Base-by-base conservation (phyloP, 2,888 invertebrate genomes). In the Arctia plantaginis region DNA sequence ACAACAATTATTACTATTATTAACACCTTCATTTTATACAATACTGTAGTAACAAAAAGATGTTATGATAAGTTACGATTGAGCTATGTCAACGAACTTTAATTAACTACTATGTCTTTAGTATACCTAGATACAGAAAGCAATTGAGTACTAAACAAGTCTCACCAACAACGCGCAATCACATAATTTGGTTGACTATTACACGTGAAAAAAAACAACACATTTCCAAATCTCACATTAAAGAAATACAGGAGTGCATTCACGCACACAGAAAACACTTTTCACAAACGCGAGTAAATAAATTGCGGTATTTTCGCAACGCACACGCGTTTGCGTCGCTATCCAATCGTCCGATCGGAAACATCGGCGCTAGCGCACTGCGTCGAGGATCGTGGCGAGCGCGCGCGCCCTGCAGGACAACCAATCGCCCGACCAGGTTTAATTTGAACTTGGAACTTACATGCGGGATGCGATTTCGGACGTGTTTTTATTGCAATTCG, bases 281-380 rank as follows among this genome's bases (percentile, higher is more conserved):
- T 82, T 81, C 78, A 80, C 78, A 79, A 77, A 78, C 82, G 77
- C 81, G 82, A 77, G 75, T 74, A 74, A 78, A 80, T 80, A 81
- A 74, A 82, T 86, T 85, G 89, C 90, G 86, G 82, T 88, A 86
- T 87, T 86, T 91, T 91, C 85, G 90, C 87, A 85, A 83, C 83
- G 85, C 88, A 87, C 90, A 85, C 87, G 88, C 89, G 86, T 86
- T 81, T 82, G 80, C 87, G 85, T 80, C 87, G 88, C 88, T 85
- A 89, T 85, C 84, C 88, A 88, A 89, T 90, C 94, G 94, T 90
- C 93, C 94, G 93, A 89, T 90, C 93, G 85, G 90, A 91, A 84
- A 88, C 92, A 90, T 90, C 89, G 90, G 90, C 94, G 91, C 90
- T 85, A 80, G 91, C 93, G 93, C 91, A 95, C 95, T 95, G 81